phyloP scores from a whole-genome alignment of 2,113 vertebrate species.

The Caloenas nicobarica region DNA sequence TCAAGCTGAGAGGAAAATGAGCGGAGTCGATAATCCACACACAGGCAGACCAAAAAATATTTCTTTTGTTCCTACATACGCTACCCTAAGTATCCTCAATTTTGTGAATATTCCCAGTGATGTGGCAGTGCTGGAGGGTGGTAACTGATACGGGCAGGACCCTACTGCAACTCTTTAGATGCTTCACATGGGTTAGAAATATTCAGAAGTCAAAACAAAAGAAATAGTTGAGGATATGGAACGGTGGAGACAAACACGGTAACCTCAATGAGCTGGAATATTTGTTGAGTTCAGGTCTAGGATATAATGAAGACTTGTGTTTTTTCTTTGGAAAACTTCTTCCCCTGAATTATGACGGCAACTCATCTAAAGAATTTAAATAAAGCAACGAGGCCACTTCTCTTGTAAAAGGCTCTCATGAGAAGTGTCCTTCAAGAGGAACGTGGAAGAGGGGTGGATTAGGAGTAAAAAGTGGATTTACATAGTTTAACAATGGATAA shows the following conservation, averaged over 20 bases:
- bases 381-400: not conserved
- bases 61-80: not conserved
- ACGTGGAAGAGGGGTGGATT: not conserved
- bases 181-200: not conserved
- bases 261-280: not conserved
- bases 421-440: conserved; percentile 6
- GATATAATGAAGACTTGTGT: not conserved
- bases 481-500: not conserved
- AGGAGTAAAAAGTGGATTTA: conserved; percentile 7
- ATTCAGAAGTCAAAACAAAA: not conserved
- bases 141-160: not conserved
- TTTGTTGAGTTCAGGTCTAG: not conserved
- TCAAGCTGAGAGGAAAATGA: not conserved
- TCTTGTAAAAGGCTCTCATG: not conserved
- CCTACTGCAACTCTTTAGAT: not conserved
- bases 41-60: not conserved
- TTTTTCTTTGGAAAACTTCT: not conserved
- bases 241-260: not conserved
- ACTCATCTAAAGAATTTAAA: not conserved
- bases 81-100: fast-evolving
- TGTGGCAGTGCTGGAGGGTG: not conserved
- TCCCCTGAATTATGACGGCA: not conserved
- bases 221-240: not conserved
- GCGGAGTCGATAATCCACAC: not conserved
- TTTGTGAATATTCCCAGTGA: not conserved